Base-by-base conservation (phyloP, 2,797 vertebrate genomes). In the Hephaestus fuliginosus region DNA sequence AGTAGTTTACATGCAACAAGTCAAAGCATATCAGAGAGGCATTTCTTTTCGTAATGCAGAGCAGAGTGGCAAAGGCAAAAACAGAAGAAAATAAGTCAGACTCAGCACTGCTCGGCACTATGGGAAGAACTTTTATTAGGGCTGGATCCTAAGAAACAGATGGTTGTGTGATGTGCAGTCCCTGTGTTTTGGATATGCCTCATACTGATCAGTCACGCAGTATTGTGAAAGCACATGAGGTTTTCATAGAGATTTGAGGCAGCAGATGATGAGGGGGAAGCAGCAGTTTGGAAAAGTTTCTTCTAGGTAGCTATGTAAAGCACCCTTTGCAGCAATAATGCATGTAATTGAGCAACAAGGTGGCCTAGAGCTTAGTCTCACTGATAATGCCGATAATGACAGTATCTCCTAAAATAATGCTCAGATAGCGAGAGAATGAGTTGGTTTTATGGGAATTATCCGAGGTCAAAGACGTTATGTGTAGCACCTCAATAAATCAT, bases 61-160 rank as follows among this genome's bases (percentile, higher is more conserved):
- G 44, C 57, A 72, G 44, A 70, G 67, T 6, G 4, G 39, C 73
- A 52, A 56, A 66, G 33, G 46, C 28, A 48, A 44, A 62, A 75
- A 79, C 64, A 82, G 8, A 60, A 58, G 20, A 46, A 36, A 33
- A 46, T 18, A 30, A 28, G 18, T 56, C 2, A 66, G 36, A 69
- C 43, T 65, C 48, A 13, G 48, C 13, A 13, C 56, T 56, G n/a
- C 30, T 74, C 18, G 1, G 48, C 39, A 60, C 51, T 43, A n/a
- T 17, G 49, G 65, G 64, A 68, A 62, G 15, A 84, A 39, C 66
- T 65, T 78, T 46, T 63, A 56, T 10, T 61, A 7, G 17, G 36
- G 48, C 43, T 64, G 57, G 67, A 69, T 70, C n/a, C 61, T 39
- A 17, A 56, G 80, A 82, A 89, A 83, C 92, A 92, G 88, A 91